These are phyloP conservation scores for Drosophila nigromelanica DNA, from an alignment of 1,140 invertebrate genomes.

Conservation along the genomic window DNA sequence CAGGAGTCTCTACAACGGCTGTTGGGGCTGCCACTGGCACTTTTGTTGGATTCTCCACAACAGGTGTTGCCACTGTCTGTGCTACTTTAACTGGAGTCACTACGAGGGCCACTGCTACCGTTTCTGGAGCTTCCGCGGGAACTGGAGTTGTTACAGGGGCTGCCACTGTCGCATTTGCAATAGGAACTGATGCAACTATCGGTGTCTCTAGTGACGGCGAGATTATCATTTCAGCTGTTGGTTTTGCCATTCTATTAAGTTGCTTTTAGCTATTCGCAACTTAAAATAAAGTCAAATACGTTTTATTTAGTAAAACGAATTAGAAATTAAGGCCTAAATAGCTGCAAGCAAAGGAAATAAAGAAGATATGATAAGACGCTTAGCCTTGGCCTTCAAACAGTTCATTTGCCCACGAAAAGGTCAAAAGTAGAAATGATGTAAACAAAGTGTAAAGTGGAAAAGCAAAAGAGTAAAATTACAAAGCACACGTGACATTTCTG, in stretches of 20 bases:
- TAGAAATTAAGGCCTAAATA: background rate
- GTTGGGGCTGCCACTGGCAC: background rate
- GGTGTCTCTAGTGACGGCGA: background rate
- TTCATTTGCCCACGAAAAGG: conserved; percentile 22
- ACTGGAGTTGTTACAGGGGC: background rate
- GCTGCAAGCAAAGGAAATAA: conserved; percentile 11
- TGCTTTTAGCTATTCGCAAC: too few species aligned
- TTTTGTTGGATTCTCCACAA: background rate
- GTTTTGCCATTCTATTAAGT: background rate
- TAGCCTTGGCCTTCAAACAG: conserved; percentile 37
- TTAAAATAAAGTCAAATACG: background rate
- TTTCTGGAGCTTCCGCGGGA: background rate
- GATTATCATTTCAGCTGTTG: background rate
- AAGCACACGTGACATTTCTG: conserved; percentile 14
- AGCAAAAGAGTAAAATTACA: conserved; percentile 11
- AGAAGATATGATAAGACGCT: conserved; percentile 14
- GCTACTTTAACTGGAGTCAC: background rate
- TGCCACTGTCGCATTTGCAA: background rate
- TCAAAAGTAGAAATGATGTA: background rate
- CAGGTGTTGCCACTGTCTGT: background rate
- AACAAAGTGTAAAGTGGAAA: background rate
- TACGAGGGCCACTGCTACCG: background rate
- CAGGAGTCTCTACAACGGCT: background rate
- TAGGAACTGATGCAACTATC: background rate
- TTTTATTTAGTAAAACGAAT: background rate